phyloP scores from a whole-genome alignment of 1,140 invertebrate genomes.

The Orchestia grillus region DNA sequence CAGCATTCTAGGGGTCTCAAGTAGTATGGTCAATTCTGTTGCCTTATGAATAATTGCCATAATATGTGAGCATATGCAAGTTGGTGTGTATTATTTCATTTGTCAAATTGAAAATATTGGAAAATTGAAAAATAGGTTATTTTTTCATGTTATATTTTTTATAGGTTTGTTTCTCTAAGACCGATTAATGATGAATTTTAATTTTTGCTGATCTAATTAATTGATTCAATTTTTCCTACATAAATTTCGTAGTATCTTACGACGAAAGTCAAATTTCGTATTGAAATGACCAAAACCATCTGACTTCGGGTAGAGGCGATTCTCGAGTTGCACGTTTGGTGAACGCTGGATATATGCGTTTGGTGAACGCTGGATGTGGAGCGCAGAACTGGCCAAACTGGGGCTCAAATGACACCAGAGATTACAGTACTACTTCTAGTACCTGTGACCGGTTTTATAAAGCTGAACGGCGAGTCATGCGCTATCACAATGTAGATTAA shows the following conservation, averaged over 20 bases:
- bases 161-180: not conserved
- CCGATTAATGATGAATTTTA: not conserved
- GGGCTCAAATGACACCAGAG: not conserved
- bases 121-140: not conserved
- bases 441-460: not conserved
- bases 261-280: not conserved
- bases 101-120: not conserved
- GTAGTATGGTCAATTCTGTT: not conserved
- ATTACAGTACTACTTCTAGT: no score
- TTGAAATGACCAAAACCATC: not conserved
- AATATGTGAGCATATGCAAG: not conserved
- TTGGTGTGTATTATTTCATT: not conserved
- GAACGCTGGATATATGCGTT: no score
- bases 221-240: not conserved
- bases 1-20: not conserved
- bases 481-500: not conserved
- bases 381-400: not conserved
- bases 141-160: not conserved
- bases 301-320: not conserved
- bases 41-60: not conserved
- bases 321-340: not conserved
- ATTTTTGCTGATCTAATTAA: not conserved
- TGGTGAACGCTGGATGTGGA: not conserved
- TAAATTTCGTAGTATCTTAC: not conserved
- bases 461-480: not conserved